Evolutionary conservation across 1,140 invertebrate species (phyloP), one percentile per base, ranked within the genome.

Genomic region (Eulimnadia texana): DNA sequence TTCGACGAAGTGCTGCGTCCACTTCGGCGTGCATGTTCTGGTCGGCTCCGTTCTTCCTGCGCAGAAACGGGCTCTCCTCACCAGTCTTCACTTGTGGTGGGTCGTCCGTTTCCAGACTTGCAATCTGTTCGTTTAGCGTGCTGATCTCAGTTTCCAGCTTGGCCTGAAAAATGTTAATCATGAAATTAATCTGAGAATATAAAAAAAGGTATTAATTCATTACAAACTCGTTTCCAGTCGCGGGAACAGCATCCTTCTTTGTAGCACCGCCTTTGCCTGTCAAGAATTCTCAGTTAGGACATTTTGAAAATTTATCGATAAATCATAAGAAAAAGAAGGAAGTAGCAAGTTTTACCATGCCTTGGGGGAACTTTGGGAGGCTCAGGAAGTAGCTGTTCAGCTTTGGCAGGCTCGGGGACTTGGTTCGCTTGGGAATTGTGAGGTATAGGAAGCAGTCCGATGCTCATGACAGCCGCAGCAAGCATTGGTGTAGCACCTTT

Each of bases 1-100:
- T 84, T 69, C 81, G 76, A 72, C 80, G 76, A 66, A 98, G 77
- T 70, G 91, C 88, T 42, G 82, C 82, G 72, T 90, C 85, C 16
- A 97, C 83, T 74, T 95, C 86, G 62, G 87, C 84, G 33, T 9
- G 33, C 33, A 42, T 42, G 33, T 42, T 42, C 33, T 42, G 33
- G 33, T 42, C 33, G 33, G 33, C 50, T 16, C 52, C 54, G 24
- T 50, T 50, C 24, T 63, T 58, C 16, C 58, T 27, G 24, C 49
- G 49, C 16, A 61, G 16, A 16, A 63, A 23, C 10, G 49, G 61
- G 47, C 61, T 58, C 53, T 42, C 58, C 1, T 20, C 22, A 13
- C 25, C 1, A 2, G 16, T 54, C 13, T 33, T 20, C 20, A 28
- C 24, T 51, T 52, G 51, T 3, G 11, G 20, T 23, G 54, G 42